phyloP scores from a whole-genome alignment of 2,888 invertebrate genomes.

The Tachina fera region DNA sequence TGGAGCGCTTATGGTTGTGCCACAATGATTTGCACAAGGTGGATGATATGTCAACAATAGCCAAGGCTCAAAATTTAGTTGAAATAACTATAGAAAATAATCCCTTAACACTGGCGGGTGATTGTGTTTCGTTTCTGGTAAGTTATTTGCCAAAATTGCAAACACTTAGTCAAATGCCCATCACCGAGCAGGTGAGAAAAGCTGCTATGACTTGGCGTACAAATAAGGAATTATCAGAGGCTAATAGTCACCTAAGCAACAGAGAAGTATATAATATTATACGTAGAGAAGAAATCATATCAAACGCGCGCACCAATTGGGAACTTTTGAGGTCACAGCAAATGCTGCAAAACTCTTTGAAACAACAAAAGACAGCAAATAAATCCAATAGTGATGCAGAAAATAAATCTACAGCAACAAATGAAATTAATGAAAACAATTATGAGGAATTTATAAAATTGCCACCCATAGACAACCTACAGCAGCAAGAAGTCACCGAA shows the following conservation, averaged over 20 bases:
- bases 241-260: conserved; percentile 82
- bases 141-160: conserved; percentile 90
- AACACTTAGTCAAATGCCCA: conserved; percentile 90
- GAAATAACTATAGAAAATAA: conserved; percentile 95
- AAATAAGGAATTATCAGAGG: conserved; percentile 88
- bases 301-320: conserved; percentile 94
- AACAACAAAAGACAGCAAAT: conserved; percentile 58
- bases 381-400: conserved; percentile 74
- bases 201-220: conserved; percentile 92
- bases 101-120: conserved; percentile 91
- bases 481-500: conserved; percentile 46
- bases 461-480: conserved; percentile 77
- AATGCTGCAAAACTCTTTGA: conserved; percentile 72
- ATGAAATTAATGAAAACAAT: conserved; percentile 75
- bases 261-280: conserved; percentile 84
- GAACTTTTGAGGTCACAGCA: conserved; percentile 89
- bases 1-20: conserved; percentile 84
- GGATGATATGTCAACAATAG: conserved; percentile 93
- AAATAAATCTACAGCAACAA: conserved; percentile 78
- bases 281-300: conserved; percentile 91
- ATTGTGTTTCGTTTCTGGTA: conserved; percentile 91
- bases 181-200: conserved; percentile 90
- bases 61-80: conserved; percentile 89
- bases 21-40: conserved; percentile 86
- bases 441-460: conserved; percentile 78